These are phyloP conservation scores for Caranx ignobilis DNA, from an alignment of 2,113 vertebrate species.

Conservation along the genomic window DNA sequence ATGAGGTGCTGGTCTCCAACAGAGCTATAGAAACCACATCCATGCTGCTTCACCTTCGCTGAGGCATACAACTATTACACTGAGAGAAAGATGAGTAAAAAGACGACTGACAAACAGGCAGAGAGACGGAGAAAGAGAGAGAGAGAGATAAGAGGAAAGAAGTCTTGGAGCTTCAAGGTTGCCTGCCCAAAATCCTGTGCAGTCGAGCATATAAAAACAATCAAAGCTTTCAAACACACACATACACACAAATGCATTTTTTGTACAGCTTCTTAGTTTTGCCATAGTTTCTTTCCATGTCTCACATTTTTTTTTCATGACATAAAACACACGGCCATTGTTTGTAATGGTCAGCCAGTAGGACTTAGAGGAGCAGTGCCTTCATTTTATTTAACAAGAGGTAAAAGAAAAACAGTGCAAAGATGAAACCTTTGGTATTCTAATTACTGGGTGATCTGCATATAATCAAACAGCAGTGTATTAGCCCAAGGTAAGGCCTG, in stretches of 20 bases:
- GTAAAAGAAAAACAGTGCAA: slow-evolving; percentile 19
- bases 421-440: slow-evolving; percentile 54
- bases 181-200: slow-evolving; percentile 68
- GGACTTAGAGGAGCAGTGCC: slow-evolving; percentile 11
- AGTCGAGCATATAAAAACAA: slow-evolving; percentile 69
- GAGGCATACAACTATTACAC: slow-evolving; percentile 49
- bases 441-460: slow-evolving; percentile 67
- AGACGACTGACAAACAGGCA: slow-evolving; percentile 45
- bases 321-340: slow-evolving; percentile 21
- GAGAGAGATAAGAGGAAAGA: slow-evolving; percentile 49
- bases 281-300: slow-evolving; percentile 16
- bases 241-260: slow-evolving; percentile 16
- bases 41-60: slow-evolving; percentile 73
- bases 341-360: slow-evolving; percentile 44
- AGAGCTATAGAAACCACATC: slow-evolving; percentile 78
- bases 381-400: slow-evolving; percentile 43
- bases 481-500: slow-evolving; percentile 52
- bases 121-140: slow-evolving; percentile 31
- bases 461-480: slow-evolving; percentile 52
- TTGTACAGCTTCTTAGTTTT: slow-evolving; percentile 29
- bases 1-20: slow-evolving; percentile 79
- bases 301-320: slow-evolving; percentile 4
- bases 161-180: slow-evolving; percentile 64
- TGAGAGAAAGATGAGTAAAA: slow-evolving; percentile 45
- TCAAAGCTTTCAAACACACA: slow-evolving; percentile 65